Conservation (phyloP, 35 echinoderm and acorn worm species). For the Apostichopus japonicus region DNA sequence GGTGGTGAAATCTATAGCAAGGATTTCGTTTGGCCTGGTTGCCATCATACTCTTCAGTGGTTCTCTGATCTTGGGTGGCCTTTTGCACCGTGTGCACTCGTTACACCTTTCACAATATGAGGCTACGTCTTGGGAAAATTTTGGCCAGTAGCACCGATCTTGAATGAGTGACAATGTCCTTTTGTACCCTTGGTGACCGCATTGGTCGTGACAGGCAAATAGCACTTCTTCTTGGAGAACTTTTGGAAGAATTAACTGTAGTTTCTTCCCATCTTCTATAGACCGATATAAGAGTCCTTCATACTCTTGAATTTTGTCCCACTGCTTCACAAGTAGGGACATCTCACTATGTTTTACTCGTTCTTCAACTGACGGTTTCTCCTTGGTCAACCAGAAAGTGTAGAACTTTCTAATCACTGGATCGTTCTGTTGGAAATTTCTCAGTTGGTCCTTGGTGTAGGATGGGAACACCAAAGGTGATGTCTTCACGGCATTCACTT, state of each 20-base stretch:
- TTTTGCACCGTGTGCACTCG: background rate
- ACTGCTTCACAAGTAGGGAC: background rate
- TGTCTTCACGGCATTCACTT: background rate
- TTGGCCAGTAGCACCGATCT: background rate
- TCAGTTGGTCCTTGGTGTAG: constrained; percentile 1
- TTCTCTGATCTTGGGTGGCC: background rate
- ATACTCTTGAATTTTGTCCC: background rate
- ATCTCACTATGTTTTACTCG: background rate
- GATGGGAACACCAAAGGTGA: background rate
- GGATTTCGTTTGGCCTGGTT: background rate
- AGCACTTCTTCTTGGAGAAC: too few species aligned
- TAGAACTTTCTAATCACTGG: background rate
- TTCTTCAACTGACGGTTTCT: background rate
- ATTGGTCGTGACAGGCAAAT: too few species aligned
- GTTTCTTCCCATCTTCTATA: background rate
- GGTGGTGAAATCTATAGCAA: background rate
- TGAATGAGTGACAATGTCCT: background rate
- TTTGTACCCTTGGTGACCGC: background rate
- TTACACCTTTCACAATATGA: background rate
- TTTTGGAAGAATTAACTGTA: background rate
- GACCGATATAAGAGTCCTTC: background rate
- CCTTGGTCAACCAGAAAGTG: background rate
- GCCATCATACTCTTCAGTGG: background rate
- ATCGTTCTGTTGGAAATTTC: background rate
- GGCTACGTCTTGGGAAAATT: background rate